phyloP scores from a whole-genome alignment of 2,113 vertebrate species.

The Vicugna pacos region DNA sequence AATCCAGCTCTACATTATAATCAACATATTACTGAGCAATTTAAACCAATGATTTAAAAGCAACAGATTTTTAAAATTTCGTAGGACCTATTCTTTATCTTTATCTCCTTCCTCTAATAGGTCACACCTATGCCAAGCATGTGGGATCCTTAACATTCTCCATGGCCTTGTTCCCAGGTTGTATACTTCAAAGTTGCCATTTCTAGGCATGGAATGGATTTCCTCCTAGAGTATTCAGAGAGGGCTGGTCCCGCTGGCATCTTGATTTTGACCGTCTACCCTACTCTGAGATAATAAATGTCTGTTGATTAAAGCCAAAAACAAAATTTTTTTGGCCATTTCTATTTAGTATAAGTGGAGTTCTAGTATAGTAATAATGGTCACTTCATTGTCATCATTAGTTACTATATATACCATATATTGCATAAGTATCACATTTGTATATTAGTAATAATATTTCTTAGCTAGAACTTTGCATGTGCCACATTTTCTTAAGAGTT shows the following conservation, averaged over 20 bases:
- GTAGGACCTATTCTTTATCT: not conserved
- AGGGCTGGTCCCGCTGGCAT: no score
- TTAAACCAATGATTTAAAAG: slow-evolving; percentile 31
- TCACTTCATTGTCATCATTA: not conserved
- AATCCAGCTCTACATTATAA: slow-evolving; percentile 11
- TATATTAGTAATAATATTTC: not conserved
- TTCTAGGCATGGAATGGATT: not conserved
- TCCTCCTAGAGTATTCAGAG: no score
- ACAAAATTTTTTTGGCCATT: not conserved
- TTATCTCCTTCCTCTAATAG: not conserved
- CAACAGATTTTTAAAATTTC: not conserved
- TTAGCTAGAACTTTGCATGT: not conserved
- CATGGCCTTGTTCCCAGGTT: not conserved
- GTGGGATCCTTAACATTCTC: not conserved
- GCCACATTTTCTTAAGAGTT: not conserved
- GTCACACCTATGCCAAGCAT: not conserved
- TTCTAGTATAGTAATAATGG: not conserved
- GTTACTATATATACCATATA: not conserved
- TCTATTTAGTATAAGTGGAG: not conserved
- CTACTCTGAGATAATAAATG: no score
- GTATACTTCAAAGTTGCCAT: not conserved
- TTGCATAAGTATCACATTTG: not conserved
- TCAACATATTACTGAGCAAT: not conserved
- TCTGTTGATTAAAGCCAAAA: no score
- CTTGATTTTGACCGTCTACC: no score